Base-by-base conservation (phyloP, 2,113 vertebrate genomes). In the Mustela nigripes region DNA sequence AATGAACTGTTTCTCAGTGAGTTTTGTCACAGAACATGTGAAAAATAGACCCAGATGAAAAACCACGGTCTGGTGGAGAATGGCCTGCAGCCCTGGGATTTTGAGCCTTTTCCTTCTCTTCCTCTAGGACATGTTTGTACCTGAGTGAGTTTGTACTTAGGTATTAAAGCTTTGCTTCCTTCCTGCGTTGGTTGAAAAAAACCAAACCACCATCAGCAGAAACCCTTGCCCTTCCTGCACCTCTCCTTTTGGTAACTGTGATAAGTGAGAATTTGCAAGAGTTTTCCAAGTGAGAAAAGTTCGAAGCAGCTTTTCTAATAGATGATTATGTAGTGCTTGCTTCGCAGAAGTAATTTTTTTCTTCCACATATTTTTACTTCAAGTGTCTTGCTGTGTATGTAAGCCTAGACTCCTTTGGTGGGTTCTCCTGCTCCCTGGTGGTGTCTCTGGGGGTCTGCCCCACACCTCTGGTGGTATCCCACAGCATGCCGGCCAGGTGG, bases 41-140 rank as follows among this genome's bases (percentile, higher is more conserved):
- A 95, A 94, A 95, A 90, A 92, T 80, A 80, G 79, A 93, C 96
- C 82, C 48, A 78, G 74, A 69, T 91, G 84, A 69, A 36, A 90
- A 95, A 60, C 50, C 73, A 60, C 4, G 0, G 86, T 86, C 50
- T 9, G 53, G 89, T 95, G 65, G 86, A 85, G 82, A 82, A 19
- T 56, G 88, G 28, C 65, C 48, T 0, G 81, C 2, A 73, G 50
- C 60, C 69, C 26, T 88, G 71, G n/a, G n/a, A 81, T 96, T 48
- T 95, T 79, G 45, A 93, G 21, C 62, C 19, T 26, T 78, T 12
- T 85, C n/a, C 71, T 53, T 79, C 31, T 16, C 19, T 69, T 83
- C 83, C 48, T 76, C 24, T 53, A 31, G 79, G 56, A 19, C 28
- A 12, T 63, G 28, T 76, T 91, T 95, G 36, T 7, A 87, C 56